phyloP scores from a whole-genome alignment of 2,113 vertebrate species.

The Grantiella picta region DNA sequence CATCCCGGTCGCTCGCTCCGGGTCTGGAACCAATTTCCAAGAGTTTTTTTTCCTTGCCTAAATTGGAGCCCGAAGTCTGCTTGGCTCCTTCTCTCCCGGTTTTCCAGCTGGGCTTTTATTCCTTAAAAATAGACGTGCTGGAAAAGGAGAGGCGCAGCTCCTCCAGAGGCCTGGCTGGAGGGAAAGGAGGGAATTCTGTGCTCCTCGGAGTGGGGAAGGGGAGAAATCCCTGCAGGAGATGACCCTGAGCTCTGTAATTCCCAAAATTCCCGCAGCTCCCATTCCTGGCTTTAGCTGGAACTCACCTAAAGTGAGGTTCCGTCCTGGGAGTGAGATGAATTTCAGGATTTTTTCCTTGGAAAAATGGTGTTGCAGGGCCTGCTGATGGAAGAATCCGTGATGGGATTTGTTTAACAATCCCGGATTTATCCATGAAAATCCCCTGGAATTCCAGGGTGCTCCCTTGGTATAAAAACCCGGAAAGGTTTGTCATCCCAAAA shows the following conservation, averaged over 20 bases:
- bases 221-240: rapidly evolving
- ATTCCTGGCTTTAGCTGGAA: neutral
- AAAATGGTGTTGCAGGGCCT: rapidly evolving
- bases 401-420: rapidly evolving
- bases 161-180: neutral
- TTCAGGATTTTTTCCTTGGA: neutral
- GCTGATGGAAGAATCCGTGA: rapidly evolving
- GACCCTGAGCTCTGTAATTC: neutral
- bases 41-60: neutral
- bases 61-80: neutral
- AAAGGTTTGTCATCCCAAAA: neutral
- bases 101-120: neutral
- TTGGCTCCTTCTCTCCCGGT: neutral
- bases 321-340: neutral
- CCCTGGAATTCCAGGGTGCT: neutral
- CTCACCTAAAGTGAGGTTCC: neutral
- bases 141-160: neutral
- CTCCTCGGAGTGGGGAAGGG: neutral
- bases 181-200: neutral
- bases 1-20: neutral
- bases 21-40: neutral
- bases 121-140: neutral
- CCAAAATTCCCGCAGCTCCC: rapidly evolving
- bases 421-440: rapidly evolving
- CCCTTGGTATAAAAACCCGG: neutral